A percentile compares a stretch with the other conserved stretches of the same genome.
Evolutionary conservation across 1,140 invertebrate genomes (phyloP).

Genomic region (Papilio polytes): DNA sequence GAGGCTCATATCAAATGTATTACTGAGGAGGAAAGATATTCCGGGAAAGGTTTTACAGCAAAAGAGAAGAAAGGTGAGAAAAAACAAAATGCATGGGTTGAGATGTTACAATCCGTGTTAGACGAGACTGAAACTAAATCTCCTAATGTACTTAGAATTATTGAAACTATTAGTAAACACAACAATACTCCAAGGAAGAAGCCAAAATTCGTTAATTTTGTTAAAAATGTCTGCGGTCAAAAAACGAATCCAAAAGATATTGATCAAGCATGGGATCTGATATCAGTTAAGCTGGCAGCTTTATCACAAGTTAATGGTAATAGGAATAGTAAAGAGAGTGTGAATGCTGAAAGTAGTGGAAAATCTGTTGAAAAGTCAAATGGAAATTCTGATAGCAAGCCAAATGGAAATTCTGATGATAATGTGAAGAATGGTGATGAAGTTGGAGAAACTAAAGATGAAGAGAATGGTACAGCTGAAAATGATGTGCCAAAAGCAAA

Average conservation of each 20-base stretch:
- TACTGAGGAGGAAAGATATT: conserved; percentile 95
- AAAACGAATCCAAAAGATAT: conserved; percentile 84
- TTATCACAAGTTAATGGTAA: conserved; percentile 76
- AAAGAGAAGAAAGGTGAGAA: conserved; percentile 95
- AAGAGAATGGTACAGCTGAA: conserved; percentile 42
- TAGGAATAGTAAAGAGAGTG: conserved; percentile 54
- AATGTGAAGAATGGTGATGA: conserved; percentile 43
- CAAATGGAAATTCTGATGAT: conserved; percentile 35
- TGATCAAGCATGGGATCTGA: conserved; percentile 88
- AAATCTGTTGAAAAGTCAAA: conserved; percentile 41
- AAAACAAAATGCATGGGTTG: conserved; percentile 95
- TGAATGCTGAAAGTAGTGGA: conserved; percentile 51
- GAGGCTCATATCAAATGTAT: conserved; percentile 95
- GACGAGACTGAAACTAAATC: conserved; percentile 85
- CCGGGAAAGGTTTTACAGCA: conserved; percentile 91
- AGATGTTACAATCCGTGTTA: conserved; percentile 91
- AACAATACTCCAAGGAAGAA: conserved; percentile 97
- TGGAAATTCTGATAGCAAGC: conserved; percentile 38
- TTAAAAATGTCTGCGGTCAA: conserved; percentile 86
- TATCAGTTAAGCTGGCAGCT: conserved; percentile 86
- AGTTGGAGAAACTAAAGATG: conserved; percentile 47
- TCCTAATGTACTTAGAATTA: conserved; percentile 85
- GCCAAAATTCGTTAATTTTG: conserved; percentile 93
- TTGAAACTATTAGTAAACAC: conserved; percentile 89
- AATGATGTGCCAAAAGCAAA: conserved; percentile 38